A percentile compares a stretch with the other conserved stretches of the same genome.
phyloP scores from a whole-genome alignment of 2,888 invertebrate species.

The Harpagoxenus sublaevis region DNA sequence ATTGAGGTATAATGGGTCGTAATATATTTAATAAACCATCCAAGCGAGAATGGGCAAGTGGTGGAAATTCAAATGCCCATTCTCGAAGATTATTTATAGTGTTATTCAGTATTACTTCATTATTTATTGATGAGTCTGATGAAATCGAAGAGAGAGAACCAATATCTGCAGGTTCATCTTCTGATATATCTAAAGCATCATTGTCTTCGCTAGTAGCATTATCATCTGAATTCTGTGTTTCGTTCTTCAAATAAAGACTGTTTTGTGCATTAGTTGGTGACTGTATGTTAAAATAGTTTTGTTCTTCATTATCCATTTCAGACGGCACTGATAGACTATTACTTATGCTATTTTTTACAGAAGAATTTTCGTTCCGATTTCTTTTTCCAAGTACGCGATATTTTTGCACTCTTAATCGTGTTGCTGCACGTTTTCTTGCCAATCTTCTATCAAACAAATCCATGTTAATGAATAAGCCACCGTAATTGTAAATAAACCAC shows the following conservation, averaged over 20 bases:
- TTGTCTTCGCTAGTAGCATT: no score
- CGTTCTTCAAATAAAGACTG: not conserved
- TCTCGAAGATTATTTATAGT: not conserved
- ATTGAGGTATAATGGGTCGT: not conserved
- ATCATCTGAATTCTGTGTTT: not conserved
- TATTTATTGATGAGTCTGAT: not conserved
- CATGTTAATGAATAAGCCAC: no score
- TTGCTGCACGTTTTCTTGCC: not conserved
- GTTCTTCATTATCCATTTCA: not conserved
- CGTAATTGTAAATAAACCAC: no score
- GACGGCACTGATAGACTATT: not conserved
- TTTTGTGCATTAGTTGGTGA: not conserved
- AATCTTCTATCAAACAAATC: not conserved
- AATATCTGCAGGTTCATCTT: not conserved
- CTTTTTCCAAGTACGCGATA: not conserved
- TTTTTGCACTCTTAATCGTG: conserved; percentile 1
- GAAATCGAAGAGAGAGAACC: not conserved
- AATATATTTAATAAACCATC: conserved; percentile 2
- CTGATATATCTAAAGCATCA: not conserved
- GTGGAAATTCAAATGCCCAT: conserved; percentile 3
- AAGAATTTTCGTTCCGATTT: not conserved
- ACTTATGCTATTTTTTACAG: not conserved
- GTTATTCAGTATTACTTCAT: not conserved
- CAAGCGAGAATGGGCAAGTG: not conserved
- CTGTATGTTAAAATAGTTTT: not conserved